Evolutionary conservation across 2,888 invertebrate genomes (phyloP), one percentile per base, ranked within the genome.

Genomic region (Drosophila bunnanda): DNA sequence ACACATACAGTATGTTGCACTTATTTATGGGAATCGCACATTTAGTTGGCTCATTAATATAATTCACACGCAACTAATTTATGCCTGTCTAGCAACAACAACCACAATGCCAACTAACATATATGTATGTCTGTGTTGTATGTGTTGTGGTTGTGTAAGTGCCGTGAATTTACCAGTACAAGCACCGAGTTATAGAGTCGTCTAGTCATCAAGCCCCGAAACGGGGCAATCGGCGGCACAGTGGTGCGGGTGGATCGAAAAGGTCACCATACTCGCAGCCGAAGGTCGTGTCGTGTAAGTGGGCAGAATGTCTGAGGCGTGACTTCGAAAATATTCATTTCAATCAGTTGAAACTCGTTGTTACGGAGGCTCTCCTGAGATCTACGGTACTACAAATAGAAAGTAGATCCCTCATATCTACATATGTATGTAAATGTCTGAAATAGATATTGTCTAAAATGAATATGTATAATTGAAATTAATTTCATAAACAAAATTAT

Each of bases 1-100:
- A 7, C 13, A 30, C 9, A n/a, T 44, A 44, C 15, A 25, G 25
- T 30, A 64, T 73, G 71, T 52, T 56, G 32, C 36, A 57, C 50
- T 30, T 69, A 58, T 50, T 38, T 41, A 59, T 30, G 38, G 30
- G 32, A 58, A 52, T 52, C 59, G 25, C 36, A 43, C 25, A 59
- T 52, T 43, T 55, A 73, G 74, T 46, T 44, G 58, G 58, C 48
- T 55, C 66, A 65, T 73, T 66, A 59, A 65, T 73, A 74, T 56
- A 56, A 74, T 66, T 73, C 59, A 52, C 66, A 73, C 74, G 66
- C 74, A 73, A 55, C 75, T 54, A 44, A 60, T 55, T 58, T 71
- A 56, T 64, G 60, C 46, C 44, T 44, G 46, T 53, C 43, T 53
- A 22, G 32, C 39, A 74, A 57, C 52, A 67, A 67, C 53, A 74